Conservation (phyloP, 2,113 vertebrate species). For the Elephantulus edwardii region DNA sequence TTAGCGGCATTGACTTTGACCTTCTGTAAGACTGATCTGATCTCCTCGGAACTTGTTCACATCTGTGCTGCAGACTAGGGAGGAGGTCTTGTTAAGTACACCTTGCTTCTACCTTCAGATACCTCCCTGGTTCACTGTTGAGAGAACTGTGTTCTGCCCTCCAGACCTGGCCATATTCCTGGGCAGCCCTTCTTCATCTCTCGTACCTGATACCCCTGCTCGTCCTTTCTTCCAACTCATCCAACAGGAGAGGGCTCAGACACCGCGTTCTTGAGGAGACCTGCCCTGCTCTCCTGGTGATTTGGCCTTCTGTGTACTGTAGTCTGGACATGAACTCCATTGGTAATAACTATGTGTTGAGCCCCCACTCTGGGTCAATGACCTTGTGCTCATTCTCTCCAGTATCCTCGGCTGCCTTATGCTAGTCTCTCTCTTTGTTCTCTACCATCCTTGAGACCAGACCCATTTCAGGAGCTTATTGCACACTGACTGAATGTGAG, state of each 20-base stretch:
- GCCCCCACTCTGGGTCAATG: background rate
- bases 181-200: background rate
- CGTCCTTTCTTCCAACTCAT: background rate
- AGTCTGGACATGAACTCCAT: background rate
- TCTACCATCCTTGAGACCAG: background rate
- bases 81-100: background rate
- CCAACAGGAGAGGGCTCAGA: background rate
- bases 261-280: background rate
- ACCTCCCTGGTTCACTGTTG: background rate
- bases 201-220: background rate
- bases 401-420: background rate
- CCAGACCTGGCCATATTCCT: background rate
- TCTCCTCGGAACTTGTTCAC: background rate
- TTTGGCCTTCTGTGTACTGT: background rate
- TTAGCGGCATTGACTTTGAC: background rate
- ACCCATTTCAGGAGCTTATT: background rate
- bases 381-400: background rate
- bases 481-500: background rate
- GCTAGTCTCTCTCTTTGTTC: background rate
- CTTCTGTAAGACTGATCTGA: background rate
- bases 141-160: background rate
- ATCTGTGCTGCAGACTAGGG: background rate
- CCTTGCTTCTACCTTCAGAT: background rate
- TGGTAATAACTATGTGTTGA: slow-evolving; percentile 17
- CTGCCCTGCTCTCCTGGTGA: background rate